Conservation (phyloP, 2,888 invertebrate species). For the Cyclophora punctaria region DNA sequence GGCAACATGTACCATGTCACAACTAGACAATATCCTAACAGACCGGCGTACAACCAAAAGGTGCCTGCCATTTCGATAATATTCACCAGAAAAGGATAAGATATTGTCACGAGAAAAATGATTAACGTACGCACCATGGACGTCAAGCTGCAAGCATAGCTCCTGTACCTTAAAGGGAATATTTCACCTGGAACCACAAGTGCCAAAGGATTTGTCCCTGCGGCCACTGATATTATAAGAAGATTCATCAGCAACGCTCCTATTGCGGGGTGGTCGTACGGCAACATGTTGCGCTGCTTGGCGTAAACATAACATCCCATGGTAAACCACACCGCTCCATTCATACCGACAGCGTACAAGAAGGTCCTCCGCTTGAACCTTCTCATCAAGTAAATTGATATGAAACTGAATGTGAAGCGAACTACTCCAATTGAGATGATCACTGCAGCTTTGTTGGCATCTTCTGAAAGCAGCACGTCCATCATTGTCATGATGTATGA, state of each 20-base stretch:
- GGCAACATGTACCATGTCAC: slow-evolving; percentile 39
- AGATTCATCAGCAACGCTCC: slow-evolving; percentile 42
- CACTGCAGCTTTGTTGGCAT: slow-evolving; percentile 74
- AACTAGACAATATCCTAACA: slow-evolving; percentile 35
- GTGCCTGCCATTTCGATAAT: slow-evolving; percentile 26
- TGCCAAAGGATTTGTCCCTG: slow-evolving; percentile 76
- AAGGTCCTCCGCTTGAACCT: slow-evolving; percentile 60
- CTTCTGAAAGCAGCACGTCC: slow-evolving; percentile 64
- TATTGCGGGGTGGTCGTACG: slow-evolving; percentile 35
- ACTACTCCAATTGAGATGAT: slow-evolving; percentile 78
- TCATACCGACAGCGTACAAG: slow-evolving; percentile 38
- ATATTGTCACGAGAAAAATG: slow-evolving; percentile 26
- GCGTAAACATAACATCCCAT: slow-evolving; percentile 41
- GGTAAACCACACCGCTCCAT: slow-evolving; percentile 34
- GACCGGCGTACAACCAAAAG: slow-evolving; percentile 32
- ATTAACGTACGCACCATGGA: slow-evolving; percentile 26
- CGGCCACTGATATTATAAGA: slow-evolving; percentile 69
- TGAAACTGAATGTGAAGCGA: slow-evolving; percentile 71
- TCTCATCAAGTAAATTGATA: slow-evolving; percentile 75
- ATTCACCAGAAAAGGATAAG: slow-evolving; percentile 21
- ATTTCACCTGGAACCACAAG: slow-evolving; percentile 82
- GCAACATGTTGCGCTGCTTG: slow-evolving; percentile 26
- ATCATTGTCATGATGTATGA: slow-evolving; percentile 78
- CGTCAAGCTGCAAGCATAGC: slow-evolving; percentile 67
- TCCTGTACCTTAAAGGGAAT: slow-evolving; percentile 75